Conservation (phyloP, 2,113 vertebrate species). For the Girardinichthys multiradiatus region DNA sequence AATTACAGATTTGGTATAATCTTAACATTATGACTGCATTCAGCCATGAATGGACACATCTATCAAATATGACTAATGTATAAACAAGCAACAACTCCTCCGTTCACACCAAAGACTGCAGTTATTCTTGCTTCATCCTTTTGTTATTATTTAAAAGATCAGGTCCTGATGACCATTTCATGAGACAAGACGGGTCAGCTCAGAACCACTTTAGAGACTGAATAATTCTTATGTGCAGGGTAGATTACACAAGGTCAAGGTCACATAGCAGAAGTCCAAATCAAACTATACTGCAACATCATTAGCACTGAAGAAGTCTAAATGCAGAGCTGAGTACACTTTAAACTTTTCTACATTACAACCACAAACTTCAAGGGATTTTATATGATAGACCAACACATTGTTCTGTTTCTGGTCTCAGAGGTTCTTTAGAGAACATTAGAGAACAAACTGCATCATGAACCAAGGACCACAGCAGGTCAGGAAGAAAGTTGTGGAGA, state of each 20-base stretch:
- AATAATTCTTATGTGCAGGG: conserved; percentile 39
- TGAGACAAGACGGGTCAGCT: conserved; percentile 8
- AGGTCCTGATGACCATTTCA: conserved; percentile 5
- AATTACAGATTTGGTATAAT: conserved; percentile 47
- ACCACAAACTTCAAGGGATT: too few species aligned
- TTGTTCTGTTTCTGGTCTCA: too few species aligned
- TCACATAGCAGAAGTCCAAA: conserved; percentile 64
- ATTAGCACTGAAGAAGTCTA: conserved; percentile 54
- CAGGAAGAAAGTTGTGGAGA: too few species aligned
- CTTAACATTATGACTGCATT: conserved; percentile 40
- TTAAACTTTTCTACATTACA: too few species aligned
- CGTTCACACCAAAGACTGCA: neutral
- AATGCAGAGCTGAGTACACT: conserved; percentile 55
- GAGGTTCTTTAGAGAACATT: too few species aligned
- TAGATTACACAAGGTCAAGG: conserved; percentile 42
- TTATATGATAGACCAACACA: too few species aligned
- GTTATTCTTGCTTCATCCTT: neutral
- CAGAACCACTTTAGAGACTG: conserved; percentile 7
- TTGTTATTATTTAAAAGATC: neutral
- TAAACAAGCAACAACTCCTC: conserved; percentile 15
- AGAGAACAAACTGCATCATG: too few species aligned
- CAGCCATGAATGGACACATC: conserved; percentile 24
- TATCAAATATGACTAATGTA: conserved; percentile 28
- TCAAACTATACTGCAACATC: conserved; percentile 59
- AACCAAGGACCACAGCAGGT: too few species aligned